A percentile compares a stretch with the other conserved stretches of the same genome.
Evolutionary conservation across 2,113 vertebrate species (phyloP).

Genomic region (Heterotilapia buettikoferi): DNA sequence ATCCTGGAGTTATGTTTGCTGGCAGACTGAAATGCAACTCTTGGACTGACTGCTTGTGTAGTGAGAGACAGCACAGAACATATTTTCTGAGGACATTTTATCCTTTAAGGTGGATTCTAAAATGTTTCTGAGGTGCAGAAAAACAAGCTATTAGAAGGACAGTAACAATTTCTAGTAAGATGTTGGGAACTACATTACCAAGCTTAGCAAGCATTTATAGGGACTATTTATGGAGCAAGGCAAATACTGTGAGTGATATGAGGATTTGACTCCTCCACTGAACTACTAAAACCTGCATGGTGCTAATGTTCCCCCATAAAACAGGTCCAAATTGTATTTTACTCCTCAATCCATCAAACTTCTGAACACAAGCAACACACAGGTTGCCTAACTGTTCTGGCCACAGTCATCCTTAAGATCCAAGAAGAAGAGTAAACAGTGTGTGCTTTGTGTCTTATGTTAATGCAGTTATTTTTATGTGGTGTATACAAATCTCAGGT

Average conservation of each 20-base stretch:
- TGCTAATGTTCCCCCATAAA: not conserved
- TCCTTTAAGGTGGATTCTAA: not conserved
- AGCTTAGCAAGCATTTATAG: not conserved
- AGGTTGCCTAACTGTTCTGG: not conserved
- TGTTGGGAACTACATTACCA: not conserved
- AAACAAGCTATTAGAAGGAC: not conserved
- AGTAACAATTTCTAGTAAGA: not conserved
- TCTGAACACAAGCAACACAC: not conserved
- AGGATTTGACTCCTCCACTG: not conserved
- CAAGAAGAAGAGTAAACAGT: not conserved
- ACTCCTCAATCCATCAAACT: not conserved
- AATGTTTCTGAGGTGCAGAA: not conserved
- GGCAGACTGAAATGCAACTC: not conserved
- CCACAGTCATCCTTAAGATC: not conserved
- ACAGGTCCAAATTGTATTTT: not conserved
- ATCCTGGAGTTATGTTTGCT: not conserved
- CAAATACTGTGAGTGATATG: not conserved
- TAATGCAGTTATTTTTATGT: not conserved
- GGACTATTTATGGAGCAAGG: not conserved
- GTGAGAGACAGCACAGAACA: not conserved
- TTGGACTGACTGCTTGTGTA: not conserved
- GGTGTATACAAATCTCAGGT: not conserved
- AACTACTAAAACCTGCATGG: not conserved
- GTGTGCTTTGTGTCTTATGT: not conserved
- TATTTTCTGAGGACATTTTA: not conserved